Percentiles rank a stretch among this genome's conserved stretches.
Evolutionary conservation across 1,140 invertebrate species (phyloP).

Genomic region (Monochamus saltuarius): DNA sequence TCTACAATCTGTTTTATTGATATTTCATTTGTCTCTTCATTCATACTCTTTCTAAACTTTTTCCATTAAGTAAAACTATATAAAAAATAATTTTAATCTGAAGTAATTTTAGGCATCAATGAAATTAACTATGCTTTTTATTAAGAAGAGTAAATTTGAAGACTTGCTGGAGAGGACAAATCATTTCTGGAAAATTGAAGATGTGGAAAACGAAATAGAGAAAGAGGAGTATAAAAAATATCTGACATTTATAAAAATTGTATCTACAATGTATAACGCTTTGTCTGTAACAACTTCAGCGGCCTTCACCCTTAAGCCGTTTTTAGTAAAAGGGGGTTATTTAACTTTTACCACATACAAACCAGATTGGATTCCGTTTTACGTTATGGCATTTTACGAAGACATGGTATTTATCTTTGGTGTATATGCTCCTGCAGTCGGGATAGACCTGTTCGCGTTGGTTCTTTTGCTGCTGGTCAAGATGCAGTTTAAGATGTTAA

Average conservation of each 20-base stretch:
- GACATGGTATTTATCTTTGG: neutral
- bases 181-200: neutral
- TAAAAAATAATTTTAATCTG: no score
- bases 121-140: neutral
- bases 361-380: neutral
- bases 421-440: neutral
- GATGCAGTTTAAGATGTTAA: conserved; percentile 1
- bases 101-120: neutral
- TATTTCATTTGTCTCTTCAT: no score
- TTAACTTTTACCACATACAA: conserved; percentile 1
- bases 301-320: neutral
- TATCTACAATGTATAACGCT: neutral
- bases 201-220: neutral
- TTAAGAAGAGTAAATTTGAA: neutral
- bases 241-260: conserved; percentile 2
- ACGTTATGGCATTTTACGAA: neutral
- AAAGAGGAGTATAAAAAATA: neutral
- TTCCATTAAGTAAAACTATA: no score
- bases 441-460: neutral
- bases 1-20: no score
- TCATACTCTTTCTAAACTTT: no score
- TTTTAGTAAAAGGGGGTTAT: neutral
- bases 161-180: neutral
- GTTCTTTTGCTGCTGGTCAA: neutral
- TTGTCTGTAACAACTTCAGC: neutral